Base-by-base conservation (phyloP, 2,888 invertebrate genomes). In the Mystacides longicornis region DNA sequence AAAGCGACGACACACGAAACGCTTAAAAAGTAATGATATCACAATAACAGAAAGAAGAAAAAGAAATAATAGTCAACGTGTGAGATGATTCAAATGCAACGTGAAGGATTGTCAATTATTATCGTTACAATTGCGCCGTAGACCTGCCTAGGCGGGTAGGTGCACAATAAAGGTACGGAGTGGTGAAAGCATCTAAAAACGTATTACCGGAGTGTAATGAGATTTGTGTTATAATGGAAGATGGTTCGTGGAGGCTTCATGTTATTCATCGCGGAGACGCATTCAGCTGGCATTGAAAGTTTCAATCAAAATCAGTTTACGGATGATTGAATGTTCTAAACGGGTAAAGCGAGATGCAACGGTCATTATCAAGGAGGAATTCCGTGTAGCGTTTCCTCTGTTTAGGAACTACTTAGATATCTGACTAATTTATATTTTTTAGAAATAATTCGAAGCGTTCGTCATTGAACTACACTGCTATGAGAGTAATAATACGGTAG, bases 101-200 rank as follows among this genome's bases (percentile, higher is more conserved):
- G 37, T 37, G 37, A 37, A 37, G 37, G 37, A 37, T 37, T 37
- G 37, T 37, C 37, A 37, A 37, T 37, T 37, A 37, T 14, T 37
- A 14, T 7, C 14, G 7, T 27, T 11, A 27, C 37, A 37, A 37
- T 14, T 14, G 14, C 16, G 14, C n/a, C 14, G 37, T 37, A 3
- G 14, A 37, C 4, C 16, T 37, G 3, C 3, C 3, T 37, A 14
- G 37, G 37, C 11, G 11, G 27, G 27, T 27, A 27, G 27, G 27
- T 27, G 11, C 27, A 27, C 11, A 27, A 27, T 27, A 27, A 27
- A 7, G 27, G 27, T 7, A 27, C 27, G 11, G 11, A n/a, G n/a
- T n/a, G n/a, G n/a, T n/a, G n/a, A n/a, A n/a, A n/a, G n/a, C n/a
- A n/a, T n/a, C n/a, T n/a, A n/a, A n/a, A n/a, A n/a, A n/a, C n/a